Evolutionary conservation across 2,113 vertebrate genomes (phyloP).

Genomic region (Takifugu bimaculatus): DNA sequence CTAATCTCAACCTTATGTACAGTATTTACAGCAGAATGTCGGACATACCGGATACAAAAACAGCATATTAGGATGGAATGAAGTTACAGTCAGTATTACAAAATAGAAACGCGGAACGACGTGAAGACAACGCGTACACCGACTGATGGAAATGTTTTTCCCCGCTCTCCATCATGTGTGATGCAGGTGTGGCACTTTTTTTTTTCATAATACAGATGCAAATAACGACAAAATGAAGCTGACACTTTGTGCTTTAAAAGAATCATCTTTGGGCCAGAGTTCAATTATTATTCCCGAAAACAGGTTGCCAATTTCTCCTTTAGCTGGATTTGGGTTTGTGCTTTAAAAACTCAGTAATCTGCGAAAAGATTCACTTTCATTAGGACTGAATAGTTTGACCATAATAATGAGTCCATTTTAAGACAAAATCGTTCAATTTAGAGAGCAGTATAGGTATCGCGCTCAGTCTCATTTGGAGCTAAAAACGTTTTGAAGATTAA

Average conservation of each 20-base stretch:
- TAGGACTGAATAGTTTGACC: too few relatives aligned
- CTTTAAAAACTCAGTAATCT: conserved; percentile 26
- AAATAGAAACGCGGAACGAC: conserved; percentile 52
- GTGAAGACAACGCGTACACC: conserved; percentile 58
- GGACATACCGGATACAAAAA: conserved; percentile 68
- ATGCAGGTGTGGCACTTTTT: conserved; percentile 59
- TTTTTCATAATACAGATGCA: background rate
- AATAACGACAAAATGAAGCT: background rate
- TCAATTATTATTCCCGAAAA: background rate
- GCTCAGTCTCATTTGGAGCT: background rate
- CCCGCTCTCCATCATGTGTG: conserved; percentile 6
- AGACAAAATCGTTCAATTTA: too few relatives aligned
- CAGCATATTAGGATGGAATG: conserved; percentile 68
- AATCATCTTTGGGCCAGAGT: conserved; percentile 21
- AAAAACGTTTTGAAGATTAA: too few relatives aligned
- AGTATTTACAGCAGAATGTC: conserved; percentile 78
- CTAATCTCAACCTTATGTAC: conserved; percentile 69
- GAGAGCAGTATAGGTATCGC: conserved; percentile 1
- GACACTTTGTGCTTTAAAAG: conserved; percentile 48
- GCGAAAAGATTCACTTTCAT: background rate
- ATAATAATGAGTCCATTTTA: too few relatives aligned
- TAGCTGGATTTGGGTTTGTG: conserved; percentile 23
- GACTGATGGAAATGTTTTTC: conserved; percentile 26
- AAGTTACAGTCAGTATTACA: conserved; percentile 61
- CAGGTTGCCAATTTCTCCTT: background rate